Evolutionary conservation across 2,797 vertebrate genomes (phyloP).

Genomic region (Benthosema pterotum): DNA sequence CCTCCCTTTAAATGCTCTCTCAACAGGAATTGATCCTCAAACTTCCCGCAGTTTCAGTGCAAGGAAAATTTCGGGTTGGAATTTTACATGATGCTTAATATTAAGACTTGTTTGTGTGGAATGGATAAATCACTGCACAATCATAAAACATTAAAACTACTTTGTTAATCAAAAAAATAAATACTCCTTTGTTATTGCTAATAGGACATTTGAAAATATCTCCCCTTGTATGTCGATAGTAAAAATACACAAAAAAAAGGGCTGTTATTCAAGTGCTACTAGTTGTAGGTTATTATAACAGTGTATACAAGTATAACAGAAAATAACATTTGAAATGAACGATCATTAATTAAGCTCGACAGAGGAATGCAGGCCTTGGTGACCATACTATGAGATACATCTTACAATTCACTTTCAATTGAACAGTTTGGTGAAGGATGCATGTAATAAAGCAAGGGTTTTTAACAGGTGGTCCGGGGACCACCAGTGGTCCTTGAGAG

Average conservation of each 20-base stretch:
- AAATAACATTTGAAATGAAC: slow-evolving; percentile 33
- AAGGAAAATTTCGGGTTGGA: neutral
- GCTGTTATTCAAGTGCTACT: slow-evolving; percentile 40
- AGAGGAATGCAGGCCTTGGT: no score
- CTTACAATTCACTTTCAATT: neutral
- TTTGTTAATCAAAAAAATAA: slow-evolving; percentile 59
- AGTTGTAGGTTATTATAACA: slow-evolving; percentile 42
- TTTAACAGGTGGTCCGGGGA: no score
- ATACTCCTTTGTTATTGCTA: slow-evolving; percentile 58
- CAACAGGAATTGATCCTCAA: no score
- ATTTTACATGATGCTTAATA: slow-evolving; percentile 2
- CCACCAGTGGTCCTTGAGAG: no score
- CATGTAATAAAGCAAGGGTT: slow-evolving; percentile 4
- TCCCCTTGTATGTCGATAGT: slow-evolving; percentile 24
- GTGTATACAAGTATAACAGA: slow-evolving; percentile 25
- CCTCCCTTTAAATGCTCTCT: neutral
- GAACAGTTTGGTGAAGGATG: neutral
- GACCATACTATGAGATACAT: neutral
- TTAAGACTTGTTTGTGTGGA: slow-evolving; percentile 30
- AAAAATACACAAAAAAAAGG: slow-evolving; percentile 10
- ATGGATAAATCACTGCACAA: slow-evolving; percentile 17
- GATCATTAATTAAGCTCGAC: neutral
- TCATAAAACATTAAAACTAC: slow-evolving; percentile 6
- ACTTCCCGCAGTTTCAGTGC: neutral
- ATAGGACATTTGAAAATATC: slow-evolving; percentile 35